Evolutionary conservation across 2,797 vertebrate genomes (phyloP), one percentile per base, ranked within the genome.

Genomic region (Poeciliopsis gracilis): DNA sequence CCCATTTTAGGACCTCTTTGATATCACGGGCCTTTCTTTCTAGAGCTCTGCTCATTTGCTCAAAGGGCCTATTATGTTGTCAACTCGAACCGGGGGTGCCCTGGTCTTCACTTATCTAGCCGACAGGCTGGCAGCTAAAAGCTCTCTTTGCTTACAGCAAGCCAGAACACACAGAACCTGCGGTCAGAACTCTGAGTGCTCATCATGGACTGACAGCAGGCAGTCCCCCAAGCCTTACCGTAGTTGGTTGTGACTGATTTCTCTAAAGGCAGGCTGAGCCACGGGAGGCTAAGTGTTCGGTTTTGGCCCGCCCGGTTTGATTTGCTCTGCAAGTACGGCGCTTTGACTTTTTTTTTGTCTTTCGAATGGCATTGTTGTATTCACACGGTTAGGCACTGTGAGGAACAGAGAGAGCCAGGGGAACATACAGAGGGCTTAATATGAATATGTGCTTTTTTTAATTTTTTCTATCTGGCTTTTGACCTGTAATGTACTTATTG

Each of bases 241-340:
- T 89, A 89, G 90, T 86, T 86, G 87, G 89, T 89, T 46, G 63
- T 89, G 90, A 85, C 93, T 93, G 92, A 94, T 93, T 93, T 94
- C 90, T 92, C 88, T 16, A 66, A 69, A 90, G 88, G 91, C 91
- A 86, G 89, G 71, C 86, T 61, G 80, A 89, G 82, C 93, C 79
- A 82, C 84, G 0, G 94, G 92, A 91, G 92, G 87, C 90, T 91
- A 89, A 93, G 89, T 88, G 90, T 88, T 86, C 81, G 77, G 88
- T 85, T 90, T 91, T 85, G 86, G 85, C 91, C 90, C 78, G 86
- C 93, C 91, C 83, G 78, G 91, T 94, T 91, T 92, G 90, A 95
- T 94, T 94, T 90, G 86, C 84, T 86, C 72, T 77, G 38, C 73
- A 89, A 86, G 89, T 88, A 87, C 78, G 66, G 82, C 87, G 88